These are phyloP conservation scores for Epistrophe eligans DNA, from an alignment of 2,888 invertebrate genomes.

Conservation along the genomic window DNA sequence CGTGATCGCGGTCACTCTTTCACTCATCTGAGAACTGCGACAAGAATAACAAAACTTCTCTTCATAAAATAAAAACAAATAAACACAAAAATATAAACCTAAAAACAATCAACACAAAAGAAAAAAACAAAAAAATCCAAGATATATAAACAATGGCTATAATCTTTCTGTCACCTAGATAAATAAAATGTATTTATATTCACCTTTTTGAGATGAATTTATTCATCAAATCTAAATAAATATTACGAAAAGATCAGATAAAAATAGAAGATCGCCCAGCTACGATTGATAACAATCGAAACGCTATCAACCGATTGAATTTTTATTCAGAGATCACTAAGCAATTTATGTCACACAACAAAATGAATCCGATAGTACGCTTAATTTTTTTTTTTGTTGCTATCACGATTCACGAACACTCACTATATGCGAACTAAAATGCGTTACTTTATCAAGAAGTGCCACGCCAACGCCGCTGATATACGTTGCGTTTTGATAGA, in stretches of 20 bases:
- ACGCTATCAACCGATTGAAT: neutral
- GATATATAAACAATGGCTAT: conserved; percentile 19
- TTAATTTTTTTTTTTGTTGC: conserved; percentile 22
- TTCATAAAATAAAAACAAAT: conserved; percentile 37
- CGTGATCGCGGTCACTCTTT: conserved; percentile 57
- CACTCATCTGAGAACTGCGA: conserved; percentile 21
- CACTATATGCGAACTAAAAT: conserved; percentile 23
- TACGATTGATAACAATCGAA: conserved; percentile 37
- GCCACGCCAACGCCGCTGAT: conserved; percentile 20
- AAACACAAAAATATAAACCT: conserved; percentile 34
- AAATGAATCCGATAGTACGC: conserved; percentile 17
- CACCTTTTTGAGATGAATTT: conserved; percentile 39
- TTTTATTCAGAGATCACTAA: conserved; percentile 15
- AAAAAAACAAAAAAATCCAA: neutral
- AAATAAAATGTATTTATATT: conserved; percentile 18
- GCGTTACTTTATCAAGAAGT: conserved; percentile 9
- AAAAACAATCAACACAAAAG: conserved; percentile 35
- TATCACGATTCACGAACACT: conserved; percentile 1
- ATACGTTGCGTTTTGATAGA: conserved; percentile 47
- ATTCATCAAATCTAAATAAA: neutral
- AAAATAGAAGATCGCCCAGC: neutral
- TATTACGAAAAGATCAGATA: neutral
- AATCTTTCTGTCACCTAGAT: conserved; percentile 33
- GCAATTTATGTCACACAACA: neutral
- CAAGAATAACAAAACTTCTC: conserved; percentile 34